A percentile compares a stretch with the other conserved stretches of the same genome.
Evolutionary conservation across 2,113 vertebrate genomes (phyloP).

Genomic region (Hiodon tergisus): DNA sequence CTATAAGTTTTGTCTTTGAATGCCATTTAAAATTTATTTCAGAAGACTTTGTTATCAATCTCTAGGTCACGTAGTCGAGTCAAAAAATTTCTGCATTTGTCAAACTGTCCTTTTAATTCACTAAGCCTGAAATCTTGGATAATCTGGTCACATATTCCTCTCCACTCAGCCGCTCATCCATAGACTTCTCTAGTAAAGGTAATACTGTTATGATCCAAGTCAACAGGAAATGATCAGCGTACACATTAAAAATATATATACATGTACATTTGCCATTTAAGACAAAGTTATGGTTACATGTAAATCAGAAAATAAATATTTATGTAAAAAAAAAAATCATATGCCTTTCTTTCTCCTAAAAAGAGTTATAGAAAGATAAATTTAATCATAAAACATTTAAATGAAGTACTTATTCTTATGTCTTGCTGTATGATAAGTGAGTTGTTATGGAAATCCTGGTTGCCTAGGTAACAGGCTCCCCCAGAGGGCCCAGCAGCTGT

Average conservation of each 20-base stretch:
- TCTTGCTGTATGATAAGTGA: slow-evolving; percentile 12
- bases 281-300: slow-evolving; percentile 2
- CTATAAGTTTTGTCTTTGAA: too few species aligned
- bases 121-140: too few species aligned
- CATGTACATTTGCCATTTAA: background rate
- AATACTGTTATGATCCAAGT: too few species aligned
- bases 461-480: slow-evolving; percentile 31
- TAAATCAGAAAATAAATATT: slow-evolving; percentile 12
- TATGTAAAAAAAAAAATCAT: slow-evolving; percentile 9
- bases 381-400: slow-evolving; percentile 16
- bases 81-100: too few species aligned
- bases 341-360: background rate
- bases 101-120: too few species aligned
- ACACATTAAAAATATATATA: slow-evolving; percentile 2
- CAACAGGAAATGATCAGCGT: too few species aligned
- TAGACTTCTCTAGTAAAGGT: too few species aligned
- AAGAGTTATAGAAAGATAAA: background rate
- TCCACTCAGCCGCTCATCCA: too few species aligned
- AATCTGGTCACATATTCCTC: too few species aligned
- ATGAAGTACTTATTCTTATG: slow-evolving; percentile 7
- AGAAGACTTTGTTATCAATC: too few species aligned
- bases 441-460: slow-evolving; percentile 32
- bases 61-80: too few species aligned
- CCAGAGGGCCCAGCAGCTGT: slow-evolving; percentile 20
- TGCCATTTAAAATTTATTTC: too few species aligned